Base-by-base conservation (phyloP, 2,797 vertebrate genomes). In the Florisuga fusca region DNA sequence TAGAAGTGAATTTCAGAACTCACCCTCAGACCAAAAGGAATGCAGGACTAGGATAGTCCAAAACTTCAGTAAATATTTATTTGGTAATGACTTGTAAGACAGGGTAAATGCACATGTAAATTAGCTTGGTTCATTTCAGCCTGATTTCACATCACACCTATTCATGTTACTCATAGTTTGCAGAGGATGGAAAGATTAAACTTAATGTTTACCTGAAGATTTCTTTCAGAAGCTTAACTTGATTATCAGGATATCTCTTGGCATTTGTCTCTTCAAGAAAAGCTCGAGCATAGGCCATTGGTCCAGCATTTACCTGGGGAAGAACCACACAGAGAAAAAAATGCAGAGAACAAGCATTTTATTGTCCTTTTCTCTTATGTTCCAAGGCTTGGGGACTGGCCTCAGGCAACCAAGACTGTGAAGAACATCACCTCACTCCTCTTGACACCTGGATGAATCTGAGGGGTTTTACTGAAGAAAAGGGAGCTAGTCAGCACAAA, bases 161-260 rank as follows among this genome's bases (percentile, higher is more conserved):
- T 61, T 46, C n/a, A 41, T 18, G 15, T 34, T 12, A 21, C 10
- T 66, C 58, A 22, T 27, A 8, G 8, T 25, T 12, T 13, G 21
- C 18, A 23, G 36, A 69, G n/a, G 21, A 21, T 25, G n/a, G 55
- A 58, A 64, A 72, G 7, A n/a, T 36, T 68, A 77, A 75, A 43
- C 34, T 54, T 33, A 46, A 84, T 2, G 5, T 89, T 97, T 98
- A 99, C 99, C 99, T 99, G 98, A 99, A 99, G 94, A 99, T 99
- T 97, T 99, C 99, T 96, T 99, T 99, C 55, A 99, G 96, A 90
- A 99, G 98, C 94, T 99, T 99, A 63, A 99, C 99, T 98, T 99
- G 99, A 98, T 99, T 99, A 98, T 99, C 99, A 58, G 99, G 99
- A 54, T 99, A 99, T 94, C 99, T 99, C 97, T 99, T 99, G 33